phyloP scores from a whole-genome alignment of 2,888 invertebrate genomes.

The Lithophane socia region DNA sequence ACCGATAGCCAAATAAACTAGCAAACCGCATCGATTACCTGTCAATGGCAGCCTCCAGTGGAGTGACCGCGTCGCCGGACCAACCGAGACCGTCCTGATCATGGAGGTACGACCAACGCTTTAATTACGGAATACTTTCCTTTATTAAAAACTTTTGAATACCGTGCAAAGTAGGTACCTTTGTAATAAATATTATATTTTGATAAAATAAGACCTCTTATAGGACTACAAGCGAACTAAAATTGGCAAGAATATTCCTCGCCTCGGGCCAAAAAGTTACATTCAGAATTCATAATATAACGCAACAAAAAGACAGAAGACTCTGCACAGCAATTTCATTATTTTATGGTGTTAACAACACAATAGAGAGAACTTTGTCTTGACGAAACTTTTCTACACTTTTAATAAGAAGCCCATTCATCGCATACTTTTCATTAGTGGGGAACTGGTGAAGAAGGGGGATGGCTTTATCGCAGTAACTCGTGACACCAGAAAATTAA shows the following conservation, averaged over 20 bases:
- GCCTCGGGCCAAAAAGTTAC: slow-evolving; percentile 1
- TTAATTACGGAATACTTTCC: slow-evolving; percentile 40
- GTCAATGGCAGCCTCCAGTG: slow-evolving; percentile 84
- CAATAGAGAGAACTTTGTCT: slow-evolving; percentile 81
- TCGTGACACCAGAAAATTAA: slow-evolving; percentile 89
- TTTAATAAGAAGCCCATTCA: slow-evolving; percentile 88
- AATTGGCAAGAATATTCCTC: slow-evolving; percentile 13
- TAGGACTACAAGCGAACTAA: background rate
- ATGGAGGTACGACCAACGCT: slow-evolving; percentile 45
- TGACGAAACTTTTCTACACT: slow-evolving; percentile 84
- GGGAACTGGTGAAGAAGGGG: slow-evolving; percentile 75
- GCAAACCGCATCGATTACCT: slow-evolving; percentile 89
- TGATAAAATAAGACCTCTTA: background rate
- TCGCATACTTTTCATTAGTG: slow-evolving; percentile 83
- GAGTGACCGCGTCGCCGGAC: slow-evolving; percentile 83
- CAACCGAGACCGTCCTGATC: slow-evolving; percentile 73
- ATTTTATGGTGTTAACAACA: slow-evolving; percentile 74
- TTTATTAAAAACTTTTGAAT: slow-evolving; percentile 9
- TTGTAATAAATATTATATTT: background rate
- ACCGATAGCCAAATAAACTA: slow-evolving; percentile 90
- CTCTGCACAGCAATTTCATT: slow-evolving; percentile 70
- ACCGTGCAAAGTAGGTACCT: background rate
- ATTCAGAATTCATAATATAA: slow-evolving; percentile 50
- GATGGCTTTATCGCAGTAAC: slow-evolving; percentile 85
- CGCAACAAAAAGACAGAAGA: slow-evolving; percentile 52